Conservation (phyloP, 2,113 vertebrate species). For the Lagopus muta region DNA sequence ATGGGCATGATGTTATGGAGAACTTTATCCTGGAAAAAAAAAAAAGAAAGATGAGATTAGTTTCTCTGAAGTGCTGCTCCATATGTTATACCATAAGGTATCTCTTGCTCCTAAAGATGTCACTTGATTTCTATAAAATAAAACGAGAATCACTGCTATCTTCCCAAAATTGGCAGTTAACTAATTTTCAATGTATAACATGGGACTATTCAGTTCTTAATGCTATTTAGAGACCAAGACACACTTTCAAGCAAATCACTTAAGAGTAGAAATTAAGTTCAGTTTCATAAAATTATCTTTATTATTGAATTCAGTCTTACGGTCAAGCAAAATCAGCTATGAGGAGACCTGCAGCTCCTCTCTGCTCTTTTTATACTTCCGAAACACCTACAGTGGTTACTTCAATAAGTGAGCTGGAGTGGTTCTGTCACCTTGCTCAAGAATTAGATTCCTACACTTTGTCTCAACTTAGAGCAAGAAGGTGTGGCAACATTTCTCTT, state of each 20-base stretch:
- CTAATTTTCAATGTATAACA: background rate
- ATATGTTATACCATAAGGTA: background rate
- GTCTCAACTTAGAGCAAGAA: background rate
- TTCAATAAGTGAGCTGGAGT: background rate
- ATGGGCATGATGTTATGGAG: conserved; percentile 99
- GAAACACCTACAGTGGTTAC: background rate
- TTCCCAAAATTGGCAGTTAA: background rate
- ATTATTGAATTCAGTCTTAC: background rate
- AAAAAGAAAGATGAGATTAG: conserved; percentile 26
- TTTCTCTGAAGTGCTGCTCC: background rate
- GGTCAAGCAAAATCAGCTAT: background rate
- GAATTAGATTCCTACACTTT: background rate
- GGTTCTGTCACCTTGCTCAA: background rate
- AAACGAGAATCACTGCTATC: background rate
- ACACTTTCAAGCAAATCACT: background rate
- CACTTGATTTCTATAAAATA: background rate
- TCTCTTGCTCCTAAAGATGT: background rate
- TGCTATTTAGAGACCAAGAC: background rate
- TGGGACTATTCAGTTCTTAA: background rate
- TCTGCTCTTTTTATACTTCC: background rate
- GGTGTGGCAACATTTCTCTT: background rate
- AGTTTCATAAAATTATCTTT: background rate
- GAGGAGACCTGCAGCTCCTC: background rate
- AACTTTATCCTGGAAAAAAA: conserved; percentile 89
- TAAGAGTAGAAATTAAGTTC: background rate